Conservation (phyloP, 1,140 invertebrate genomes). For the Semibalanus balanoides region DNA sequence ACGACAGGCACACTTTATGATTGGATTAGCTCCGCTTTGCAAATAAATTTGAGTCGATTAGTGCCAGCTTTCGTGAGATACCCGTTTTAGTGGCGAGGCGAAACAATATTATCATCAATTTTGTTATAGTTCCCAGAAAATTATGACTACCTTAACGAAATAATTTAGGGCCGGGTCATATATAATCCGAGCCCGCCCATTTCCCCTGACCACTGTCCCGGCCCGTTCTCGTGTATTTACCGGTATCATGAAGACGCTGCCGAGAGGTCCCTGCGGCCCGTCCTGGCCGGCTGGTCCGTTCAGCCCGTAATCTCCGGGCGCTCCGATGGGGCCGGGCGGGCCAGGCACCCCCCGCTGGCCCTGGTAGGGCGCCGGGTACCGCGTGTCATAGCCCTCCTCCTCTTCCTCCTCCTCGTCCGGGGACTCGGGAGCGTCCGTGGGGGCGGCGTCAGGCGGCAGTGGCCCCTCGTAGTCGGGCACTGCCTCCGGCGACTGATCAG, state of each 20-base stretch:
- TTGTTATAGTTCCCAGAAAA: no score
- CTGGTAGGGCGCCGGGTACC: conserved; percentile 32
- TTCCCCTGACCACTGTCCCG: no score
- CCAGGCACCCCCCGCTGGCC: conserved; percentile 53
- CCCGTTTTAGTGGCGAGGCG: no score
- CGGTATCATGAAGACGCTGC: conserved; percentile 74
- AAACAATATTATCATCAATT: no score
- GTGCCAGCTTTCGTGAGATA: no score
- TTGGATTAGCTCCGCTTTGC: no score
- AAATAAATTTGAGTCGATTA: no score
- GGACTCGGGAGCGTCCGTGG: background rate
- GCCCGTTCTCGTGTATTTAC: conserved; percentile 32
- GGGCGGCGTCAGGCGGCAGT: background rate
- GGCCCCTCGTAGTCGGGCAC: no score
- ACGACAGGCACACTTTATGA: no score
- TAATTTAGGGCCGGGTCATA: no score
- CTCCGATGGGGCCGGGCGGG: conserved; percentile 42
- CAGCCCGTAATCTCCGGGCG: conserved; percentile 53
- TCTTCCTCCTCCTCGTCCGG: background rate
- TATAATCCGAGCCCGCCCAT: no score
- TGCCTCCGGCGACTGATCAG: background rate
- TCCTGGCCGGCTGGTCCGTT: conserved; percentile 49
- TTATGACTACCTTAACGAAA: no score
- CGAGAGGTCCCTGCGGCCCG: conserved; percentile 56
- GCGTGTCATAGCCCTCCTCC: background rate